Percentiles rank a stretch among this genome's conserved stretches.
Conservation (phyloP, 2,797 vertebrate species). For the Synaphobranchus kaupii region DNA sequence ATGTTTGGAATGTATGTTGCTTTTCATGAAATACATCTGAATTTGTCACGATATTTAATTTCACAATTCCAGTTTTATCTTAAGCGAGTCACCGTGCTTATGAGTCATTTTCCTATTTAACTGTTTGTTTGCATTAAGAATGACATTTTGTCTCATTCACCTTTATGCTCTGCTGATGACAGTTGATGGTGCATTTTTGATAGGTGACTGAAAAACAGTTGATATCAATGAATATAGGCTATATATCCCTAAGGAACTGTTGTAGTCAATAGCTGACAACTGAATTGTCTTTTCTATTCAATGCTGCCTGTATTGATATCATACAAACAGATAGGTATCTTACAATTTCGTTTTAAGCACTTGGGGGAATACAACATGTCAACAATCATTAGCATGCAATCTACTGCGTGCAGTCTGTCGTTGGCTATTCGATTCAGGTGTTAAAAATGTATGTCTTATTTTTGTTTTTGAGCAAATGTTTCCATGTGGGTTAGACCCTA, state of each 20-base stretch:
- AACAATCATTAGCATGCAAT: constrained; percentile 18
- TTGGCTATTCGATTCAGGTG: not conserved
- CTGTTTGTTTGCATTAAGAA: not conserved
- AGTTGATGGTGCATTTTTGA: constrained; percentile 2
- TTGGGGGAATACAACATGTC: not conserved
- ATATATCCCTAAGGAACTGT: not conserved
- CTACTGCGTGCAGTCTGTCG: not conserved
- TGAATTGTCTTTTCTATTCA: not conserved
- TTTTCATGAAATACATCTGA: not conserved
- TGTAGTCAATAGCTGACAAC: not conserved
- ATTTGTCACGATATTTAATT: not conserved
- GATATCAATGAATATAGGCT: not conserved
- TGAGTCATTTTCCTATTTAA: not conserved
- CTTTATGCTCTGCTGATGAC: constrained; percentile 5
- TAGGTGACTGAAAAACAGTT: not conserved
- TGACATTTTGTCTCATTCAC: constrained; percentile 1
- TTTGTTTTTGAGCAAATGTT: not conserved
- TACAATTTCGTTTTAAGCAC: not conserved
- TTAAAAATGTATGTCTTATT: not conserved
- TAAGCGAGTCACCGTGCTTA: not conserved
- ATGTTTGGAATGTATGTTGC: not conserved
- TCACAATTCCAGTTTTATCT: no score
- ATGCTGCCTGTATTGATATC: not conserved
- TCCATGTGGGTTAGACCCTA: not conserved
- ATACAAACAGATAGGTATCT: not conserved